phyloP scores from a whole-genome alignment of 2,888 invertebrate species.

The Adelphocoris suturalis region DNA sequence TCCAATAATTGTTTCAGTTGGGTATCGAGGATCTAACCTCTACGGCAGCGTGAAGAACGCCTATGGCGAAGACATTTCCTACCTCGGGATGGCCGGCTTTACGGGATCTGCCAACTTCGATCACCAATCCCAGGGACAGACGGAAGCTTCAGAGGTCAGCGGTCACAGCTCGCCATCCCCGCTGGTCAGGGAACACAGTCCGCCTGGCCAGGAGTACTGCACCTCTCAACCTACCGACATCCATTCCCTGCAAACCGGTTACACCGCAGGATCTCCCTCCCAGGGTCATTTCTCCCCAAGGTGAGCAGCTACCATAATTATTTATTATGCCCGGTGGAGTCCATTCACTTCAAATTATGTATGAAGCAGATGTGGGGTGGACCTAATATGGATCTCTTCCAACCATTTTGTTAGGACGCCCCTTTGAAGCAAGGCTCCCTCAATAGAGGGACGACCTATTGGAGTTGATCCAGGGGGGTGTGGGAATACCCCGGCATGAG shows the following conservation, averaged over 20 bases:
- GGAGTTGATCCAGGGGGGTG: too few species aligned
- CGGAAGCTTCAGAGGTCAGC: constrained; percentile 72
- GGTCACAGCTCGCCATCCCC: constrained; percentile 72
- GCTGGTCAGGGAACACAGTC: constrained; percentile 65
- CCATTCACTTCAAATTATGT: neutral
- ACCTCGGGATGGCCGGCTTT: constrained; percentile 65
- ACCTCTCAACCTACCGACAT: constrained; percentile 65
- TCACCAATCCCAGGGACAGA: constrained; percentile 47
- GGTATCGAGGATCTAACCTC: constrained; percentile 45
- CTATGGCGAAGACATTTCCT: constrained; percentile 69
- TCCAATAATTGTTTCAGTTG: neutral
- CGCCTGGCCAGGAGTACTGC: constrained; percentile 53
- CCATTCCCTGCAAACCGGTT: constrained; percentile 70
- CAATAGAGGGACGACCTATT: too few species aligned
- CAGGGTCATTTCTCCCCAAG: constrained; percentile 69
- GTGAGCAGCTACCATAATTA: constrained; percentile 6
- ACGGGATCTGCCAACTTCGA: constrained; percentile 29
- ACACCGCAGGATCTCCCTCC: constrained; percentile 51
- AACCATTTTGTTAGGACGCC: too few species aligned
- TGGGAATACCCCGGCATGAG: too few species aligned
- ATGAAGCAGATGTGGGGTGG: neutral
- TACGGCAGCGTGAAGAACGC: constrained; percentile 55
- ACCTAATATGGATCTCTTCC: neutral
- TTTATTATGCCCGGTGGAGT: neutral
- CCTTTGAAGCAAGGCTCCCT: too few species aligned